phyloP scores from a whole-genome alignment of 2,113 vertebrate species.

The Amblyopsis rosae region DNA sequence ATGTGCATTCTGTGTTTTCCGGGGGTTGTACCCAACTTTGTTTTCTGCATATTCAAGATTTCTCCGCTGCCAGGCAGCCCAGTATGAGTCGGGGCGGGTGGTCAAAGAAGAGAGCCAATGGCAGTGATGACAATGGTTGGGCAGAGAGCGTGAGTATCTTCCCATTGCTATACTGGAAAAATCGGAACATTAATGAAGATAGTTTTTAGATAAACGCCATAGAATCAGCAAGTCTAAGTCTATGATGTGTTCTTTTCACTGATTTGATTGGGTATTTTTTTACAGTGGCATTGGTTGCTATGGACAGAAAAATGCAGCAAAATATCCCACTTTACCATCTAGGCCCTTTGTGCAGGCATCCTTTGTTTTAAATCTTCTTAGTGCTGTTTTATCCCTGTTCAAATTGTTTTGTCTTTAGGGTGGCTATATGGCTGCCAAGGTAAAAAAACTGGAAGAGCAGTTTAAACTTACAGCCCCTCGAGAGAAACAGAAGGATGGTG shows the following conservation, averaged over 20 bases:
- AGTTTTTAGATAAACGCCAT: too few relatives aligned
- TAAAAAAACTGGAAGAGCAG: slow-evolving; percentile 93
- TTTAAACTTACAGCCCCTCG: slow-evolving; percentile 86
- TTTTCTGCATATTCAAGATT: background rate
- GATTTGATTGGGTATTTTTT: too few relatives aligned
- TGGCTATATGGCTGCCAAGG: slow-evolving; percentile 94
- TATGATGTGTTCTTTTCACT: too few relatives aligned
- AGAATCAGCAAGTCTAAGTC: too few relatives aligned
- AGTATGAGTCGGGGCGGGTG: slow-evolving; percentile 96
- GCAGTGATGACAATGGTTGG: slow-evolving; percentile 88
- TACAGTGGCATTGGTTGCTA: too few relatives aligned
- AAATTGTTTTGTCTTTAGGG: slow-evolving; percentile 72
- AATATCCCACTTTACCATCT: background rate
- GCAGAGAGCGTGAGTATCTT: slow-evolving; percentile 82
- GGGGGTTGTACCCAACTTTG: background rate
- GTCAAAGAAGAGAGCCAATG: slow-evolving; percentile 85
- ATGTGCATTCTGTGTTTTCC: too few relatives aligned
- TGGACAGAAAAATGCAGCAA: background rate
- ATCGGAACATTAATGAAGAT: background rate
- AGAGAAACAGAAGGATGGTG: slow-evolving; percentile 84
- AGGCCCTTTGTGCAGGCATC: background rate
- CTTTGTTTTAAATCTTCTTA: background rate
- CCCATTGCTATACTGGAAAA: background rate
- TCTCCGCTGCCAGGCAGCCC: slow-evolving; percentile 75
- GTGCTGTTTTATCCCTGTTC: background rate